A percentile compares a stretch with the other conserved stretches of the same genome.
Evolutionary conservation across 1,140 invertebrate species (phyloP).

Genomic region (Drosophila truncata): DNA sequence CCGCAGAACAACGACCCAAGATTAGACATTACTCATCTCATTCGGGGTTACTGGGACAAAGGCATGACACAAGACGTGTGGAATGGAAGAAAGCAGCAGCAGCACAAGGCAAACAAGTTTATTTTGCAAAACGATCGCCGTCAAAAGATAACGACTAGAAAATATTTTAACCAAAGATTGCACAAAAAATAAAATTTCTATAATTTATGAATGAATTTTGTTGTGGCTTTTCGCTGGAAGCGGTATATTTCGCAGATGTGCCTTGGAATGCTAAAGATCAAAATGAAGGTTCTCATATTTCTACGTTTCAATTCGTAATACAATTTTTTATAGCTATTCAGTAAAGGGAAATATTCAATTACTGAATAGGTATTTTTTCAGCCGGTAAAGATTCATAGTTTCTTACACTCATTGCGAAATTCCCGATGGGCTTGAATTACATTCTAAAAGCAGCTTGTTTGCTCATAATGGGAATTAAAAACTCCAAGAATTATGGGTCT

Average conservation of each 20-base stretch:
- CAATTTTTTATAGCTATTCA: not conserved
- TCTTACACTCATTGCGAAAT: not conserved
- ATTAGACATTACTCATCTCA: slow-evolving; percentile 37
- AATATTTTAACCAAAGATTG: slow-evolving; percentile 5
- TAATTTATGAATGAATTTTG: slow-evolving; percentile 25
- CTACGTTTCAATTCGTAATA: not conserved
- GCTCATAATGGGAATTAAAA: not conserved
- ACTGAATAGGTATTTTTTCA: not conserved
- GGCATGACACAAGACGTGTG: slow-evolving; percentile 21
- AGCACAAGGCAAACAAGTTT: slow-evolving; percentile 24
- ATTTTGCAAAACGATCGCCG: slow-evolving; percentile 32
- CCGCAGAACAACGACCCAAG: slow-evolving; percentile 7
- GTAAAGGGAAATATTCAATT: not conserved
- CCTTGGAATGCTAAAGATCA: not conserved
- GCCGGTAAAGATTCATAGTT: not conserved
- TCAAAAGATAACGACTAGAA: slow-evolving; percentile 10
- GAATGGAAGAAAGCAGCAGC: slow-evolving; percentile 32
- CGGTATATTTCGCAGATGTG: not conserved
- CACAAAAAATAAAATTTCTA: not conserved
- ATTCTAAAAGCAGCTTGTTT: not conserved
- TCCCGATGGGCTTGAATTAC: slow-evolving; percentile 5
- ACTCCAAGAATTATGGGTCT: not conserved
- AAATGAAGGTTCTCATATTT: not conserved
- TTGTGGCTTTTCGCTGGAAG: not conserved
- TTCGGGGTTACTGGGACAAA: slow-evolving; percentile 42